Percentiles rank a stretch among this genome's conserved stretches.
These are phyloP conservation scores for Jaculus jaculus DNA, from an alignment of 2,113 vertebrate species.

Conservation along the genomic window DNA sequence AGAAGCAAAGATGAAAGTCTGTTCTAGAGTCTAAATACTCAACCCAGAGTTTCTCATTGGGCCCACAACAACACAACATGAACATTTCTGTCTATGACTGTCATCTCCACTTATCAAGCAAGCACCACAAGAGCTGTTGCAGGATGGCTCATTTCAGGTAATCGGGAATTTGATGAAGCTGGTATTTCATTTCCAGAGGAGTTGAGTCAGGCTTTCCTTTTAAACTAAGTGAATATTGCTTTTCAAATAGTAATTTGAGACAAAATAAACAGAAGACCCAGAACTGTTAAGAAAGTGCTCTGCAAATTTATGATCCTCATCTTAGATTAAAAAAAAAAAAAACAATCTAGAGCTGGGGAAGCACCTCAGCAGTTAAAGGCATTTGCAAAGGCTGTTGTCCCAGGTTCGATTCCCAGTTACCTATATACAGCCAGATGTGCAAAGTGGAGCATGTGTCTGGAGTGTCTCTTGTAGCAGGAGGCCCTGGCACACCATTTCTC, in stretches of 20 bases:
- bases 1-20: background rate
- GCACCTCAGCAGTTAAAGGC: too few species aligned
- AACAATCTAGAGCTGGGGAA: too few species aligned
- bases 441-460: background rate
- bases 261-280: background rate
- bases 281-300: background rate
- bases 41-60: background rate
- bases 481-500: too few species aligned
- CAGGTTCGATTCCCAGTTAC: too few species aligned
- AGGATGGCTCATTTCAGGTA: background rate
- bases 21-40: background rate
- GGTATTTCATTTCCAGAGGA: background rate
- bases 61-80: background rate
- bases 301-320: background rate
- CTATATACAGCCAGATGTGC: too few species aligned
- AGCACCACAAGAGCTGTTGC: background rate
- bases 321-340: too few species aligned
- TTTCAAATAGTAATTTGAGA: background rate
- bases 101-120: conserved; percentile 17
- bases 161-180: background rate
- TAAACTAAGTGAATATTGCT: background rate
- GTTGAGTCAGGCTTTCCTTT: background rate
- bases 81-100: background rate
- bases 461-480: conserved; percentile 69
- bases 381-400: too few species aligned